phyloP scores from a whole-genome alignment of 1,140 invertebrate genomes.

The Caenorhabditis remanei region DNA sequence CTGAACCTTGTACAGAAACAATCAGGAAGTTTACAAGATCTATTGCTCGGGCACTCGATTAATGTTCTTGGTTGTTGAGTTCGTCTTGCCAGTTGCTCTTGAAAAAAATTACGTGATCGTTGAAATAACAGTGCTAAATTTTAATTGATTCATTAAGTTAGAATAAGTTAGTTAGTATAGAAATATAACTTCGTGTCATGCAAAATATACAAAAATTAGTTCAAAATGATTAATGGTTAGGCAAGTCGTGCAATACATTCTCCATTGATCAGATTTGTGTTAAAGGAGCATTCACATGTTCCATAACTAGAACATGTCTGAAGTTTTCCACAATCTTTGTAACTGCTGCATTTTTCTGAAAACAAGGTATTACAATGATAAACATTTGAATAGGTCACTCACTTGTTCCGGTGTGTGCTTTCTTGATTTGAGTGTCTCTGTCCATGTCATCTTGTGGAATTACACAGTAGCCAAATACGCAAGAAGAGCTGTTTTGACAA shows the following conservation, averaged over 20 bases:
- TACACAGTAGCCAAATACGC: conserved; percentile 50
- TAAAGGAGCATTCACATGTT: conserved; percentile 36
- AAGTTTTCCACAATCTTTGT: conserved; percentile 7
- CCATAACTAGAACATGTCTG: background rate
- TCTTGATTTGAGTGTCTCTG: conserved; percentile 11
- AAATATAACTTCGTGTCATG: background rate
- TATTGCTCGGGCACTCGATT: conserved; percentile 64
- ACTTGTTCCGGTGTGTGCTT: conserved; percentile 13
- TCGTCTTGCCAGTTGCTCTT: background rate
- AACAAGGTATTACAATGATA: background rate
- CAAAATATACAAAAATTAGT: conserved; percentile 31
- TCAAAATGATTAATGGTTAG: background rate
- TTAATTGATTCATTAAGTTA: background rate
- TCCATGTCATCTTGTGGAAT: conserved; percentile 22
- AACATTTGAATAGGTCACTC: no score
- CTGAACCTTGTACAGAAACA: conserved; percentile 71
- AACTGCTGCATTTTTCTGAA: conserved; percentile 31
- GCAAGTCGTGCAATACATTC: conserved; percentile 31
- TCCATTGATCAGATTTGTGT: conserved; percentile 26
- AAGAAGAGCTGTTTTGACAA: conserved; percentile 46
- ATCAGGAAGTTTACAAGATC: conserved; percentile 68
- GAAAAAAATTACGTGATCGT: background rate
- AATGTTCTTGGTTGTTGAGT: background rate
- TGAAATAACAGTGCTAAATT: no score
- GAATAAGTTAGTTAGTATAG: conserved; percentile 1